These are phyloP conservation scores for Epirrhoe alternata DNA, from an alignment of 2,888 invertebrate species.

Conservation along the genomic window DNA sequence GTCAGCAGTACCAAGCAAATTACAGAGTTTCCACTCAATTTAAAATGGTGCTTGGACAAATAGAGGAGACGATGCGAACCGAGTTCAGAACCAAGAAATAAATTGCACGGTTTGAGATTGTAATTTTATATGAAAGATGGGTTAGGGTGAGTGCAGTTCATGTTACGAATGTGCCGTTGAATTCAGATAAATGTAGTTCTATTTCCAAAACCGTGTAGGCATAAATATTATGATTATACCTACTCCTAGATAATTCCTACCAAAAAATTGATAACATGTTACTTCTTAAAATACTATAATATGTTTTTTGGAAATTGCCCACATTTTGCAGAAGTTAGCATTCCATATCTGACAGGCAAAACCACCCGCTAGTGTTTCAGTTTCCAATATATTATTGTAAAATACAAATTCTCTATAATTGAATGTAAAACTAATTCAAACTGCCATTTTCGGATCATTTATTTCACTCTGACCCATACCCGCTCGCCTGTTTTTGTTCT, in stretches of 20 bases:
- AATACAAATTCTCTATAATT: neutral
- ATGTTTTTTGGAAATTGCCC: too few species aligned
- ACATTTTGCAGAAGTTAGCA: too few species aligned
- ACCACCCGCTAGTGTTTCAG: too few species aligned
- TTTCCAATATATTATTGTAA: neutral
- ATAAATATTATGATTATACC: too few species aligned
- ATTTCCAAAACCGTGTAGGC: too few species aligned
- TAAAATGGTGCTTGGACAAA: slow-evolving; percentile 69
- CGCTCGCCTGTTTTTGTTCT: neutral
- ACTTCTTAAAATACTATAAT: too few species aligned
- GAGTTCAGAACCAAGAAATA: slow-evolving; percentile 50
- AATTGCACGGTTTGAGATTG: slow-evolving; percentile 42
- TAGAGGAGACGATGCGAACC: slow-evolving; percentile 62
- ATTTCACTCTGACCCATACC: neutral
- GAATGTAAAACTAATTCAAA: neutral
- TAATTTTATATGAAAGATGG: slow-evolving; percentile 34
- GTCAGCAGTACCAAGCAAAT: slow-evolving; percentile 85
- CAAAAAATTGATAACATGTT: too few species aligned
- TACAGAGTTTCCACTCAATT: slow-evolving; percentile 69
- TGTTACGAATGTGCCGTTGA: neutral
- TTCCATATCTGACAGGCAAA: too few species aligned
- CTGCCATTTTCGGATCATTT: neutral
- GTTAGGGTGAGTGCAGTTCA: neutral
- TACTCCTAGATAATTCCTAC: too few species aligned
- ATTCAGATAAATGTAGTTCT: neutral